These are phyloP conservation scores for Drosophila ambigua DNA, from an alignment of 1,140 invertebrate species.

Conservation along the genomic window DNA sequence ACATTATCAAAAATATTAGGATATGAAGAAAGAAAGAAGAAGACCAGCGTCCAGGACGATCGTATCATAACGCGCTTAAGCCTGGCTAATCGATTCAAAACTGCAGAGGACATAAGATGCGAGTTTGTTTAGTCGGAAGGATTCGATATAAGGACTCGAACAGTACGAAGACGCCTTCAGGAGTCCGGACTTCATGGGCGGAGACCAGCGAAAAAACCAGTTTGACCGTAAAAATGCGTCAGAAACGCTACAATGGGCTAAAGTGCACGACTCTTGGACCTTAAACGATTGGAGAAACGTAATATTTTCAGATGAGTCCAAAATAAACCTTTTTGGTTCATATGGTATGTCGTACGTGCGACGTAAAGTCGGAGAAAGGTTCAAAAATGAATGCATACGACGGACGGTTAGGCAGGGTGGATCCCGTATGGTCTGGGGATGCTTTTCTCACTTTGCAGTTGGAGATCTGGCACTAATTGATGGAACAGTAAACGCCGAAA, in stretches of 20 bases:
- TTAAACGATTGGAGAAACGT: conserved; percentile 6
- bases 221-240: not conserved
- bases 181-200: conserved; percentile 13
- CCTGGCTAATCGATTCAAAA: no score
- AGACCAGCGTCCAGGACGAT: no score
- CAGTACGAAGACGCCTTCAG: conserved; percentile 8
- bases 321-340: conserved; percentile 16
- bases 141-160: no score
- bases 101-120: no score
- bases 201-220: conserved; percentile 4
- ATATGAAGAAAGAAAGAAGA: no score
- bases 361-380: conserved; percentile 17
- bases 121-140: no score
- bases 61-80: no score
- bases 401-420: not conserved
- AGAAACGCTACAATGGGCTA: conserved; percentile 2
- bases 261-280: conserved; percentile 7
- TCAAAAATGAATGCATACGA: conserved; percentile 6
- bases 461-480: no score
- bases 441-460: no score
- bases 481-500: no score
- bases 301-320: conserved; percentile 13
- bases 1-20: no score
- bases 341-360: conserved; percentile 17
- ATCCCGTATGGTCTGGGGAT: no score